Percentiles rank a stretch among this genome's conserved stretches.
Conservation (phyloP, 2,888 invertebrate genomes). For the Drosophila prostipennis region DNA sequence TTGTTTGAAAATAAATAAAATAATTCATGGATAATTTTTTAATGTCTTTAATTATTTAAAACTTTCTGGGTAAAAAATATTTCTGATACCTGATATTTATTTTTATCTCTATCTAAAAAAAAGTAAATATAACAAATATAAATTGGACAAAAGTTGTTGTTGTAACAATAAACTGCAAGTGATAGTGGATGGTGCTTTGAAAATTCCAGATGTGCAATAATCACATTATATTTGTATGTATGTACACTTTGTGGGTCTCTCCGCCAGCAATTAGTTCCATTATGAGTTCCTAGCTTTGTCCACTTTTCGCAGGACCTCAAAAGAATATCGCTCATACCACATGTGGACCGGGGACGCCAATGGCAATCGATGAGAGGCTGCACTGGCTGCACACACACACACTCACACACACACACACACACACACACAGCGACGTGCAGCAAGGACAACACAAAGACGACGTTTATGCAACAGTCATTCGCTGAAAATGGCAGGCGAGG, state of each 20-base stretch:
- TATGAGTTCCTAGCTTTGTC: slow-evolving; percentile 11
- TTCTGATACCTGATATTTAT: too few species aligned
- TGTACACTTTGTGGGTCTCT: not conserved
- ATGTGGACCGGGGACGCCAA: slow-evolving; percentile 59
- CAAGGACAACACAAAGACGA: slow-evolving; percentile 73
- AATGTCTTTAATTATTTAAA: too few species aligned
- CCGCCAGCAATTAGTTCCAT: slow-evolving; percentile 37
- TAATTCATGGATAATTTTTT: too few species aligned
- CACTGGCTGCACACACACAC: slow-evolving; percentile 66
- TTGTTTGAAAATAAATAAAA: too few species aligned
- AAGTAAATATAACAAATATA: too few species aligned
- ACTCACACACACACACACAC: slow-evolving; percentile 1
- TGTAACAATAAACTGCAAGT: not conserved
- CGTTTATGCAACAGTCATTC: slow-evolving; percentile 80
- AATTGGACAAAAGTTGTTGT: too few species aligned
- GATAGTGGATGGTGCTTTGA: not conserved
- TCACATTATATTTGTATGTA: too few species aligned
- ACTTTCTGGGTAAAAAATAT: too few species aligned
- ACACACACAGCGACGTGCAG: slow-evolving; percentile 16
- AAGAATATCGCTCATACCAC: slow-evolving; percentile 55
- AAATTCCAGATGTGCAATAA: not conserved
- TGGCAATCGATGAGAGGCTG: slow-evolving; percentile 65
- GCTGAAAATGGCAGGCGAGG: slow-evolving; percentile 62
- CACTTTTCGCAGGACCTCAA: slow-evolving; percentile 16
- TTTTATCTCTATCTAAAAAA: too few species aligned